Conservation (phyloP, 2,888 invertebrate genomes). For the Cecidostiba fungosa region DNA sequence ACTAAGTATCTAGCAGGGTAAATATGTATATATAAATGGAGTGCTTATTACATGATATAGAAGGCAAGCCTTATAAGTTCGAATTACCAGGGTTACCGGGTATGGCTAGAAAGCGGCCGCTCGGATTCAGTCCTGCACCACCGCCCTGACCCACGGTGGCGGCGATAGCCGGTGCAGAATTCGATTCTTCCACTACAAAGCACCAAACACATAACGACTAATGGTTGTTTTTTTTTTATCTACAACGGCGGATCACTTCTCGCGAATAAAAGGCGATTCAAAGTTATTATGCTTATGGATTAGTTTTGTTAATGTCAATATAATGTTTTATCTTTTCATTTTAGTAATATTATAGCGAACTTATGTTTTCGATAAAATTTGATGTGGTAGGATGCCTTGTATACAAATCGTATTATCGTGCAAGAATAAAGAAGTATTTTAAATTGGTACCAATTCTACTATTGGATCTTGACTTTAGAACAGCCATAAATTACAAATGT, state of each 20-base stretch:
- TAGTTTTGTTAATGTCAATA: conserved; percentile 26
- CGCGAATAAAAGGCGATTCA: conserved; percentile 7
- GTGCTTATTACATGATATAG: conserved; percentile 54
- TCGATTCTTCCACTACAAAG: conserved; percentile 79
- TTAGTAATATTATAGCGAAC: background rate
- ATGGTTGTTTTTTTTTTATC: conserved; percentile 68
- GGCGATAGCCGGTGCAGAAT: conserved; percentile 78
- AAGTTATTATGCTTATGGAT: conserved; percentile 15
- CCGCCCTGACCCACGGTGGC: conserved; percentile 67
- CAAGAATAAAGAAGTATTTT: conserved; percentile 17
- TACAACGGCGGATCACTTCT: conserved; percentile 63
- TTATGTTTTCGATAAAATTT: background rate
- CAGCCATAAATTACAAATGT: background rate
- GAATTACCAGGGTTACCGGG: conserved; percentile 79
- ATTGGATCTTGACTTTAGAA: conserved; percentile 31
- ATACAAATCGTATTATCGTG: conserved; percentile 25
- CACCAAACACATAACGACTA: conserved; percentile 68
- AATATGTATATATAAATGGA: conserved; percentile 38
- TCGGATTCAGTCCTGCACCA: conserved; percentile 73
- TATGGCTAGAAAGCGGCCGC: conserved; percentile 86
- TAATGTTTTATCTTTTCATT: conserved; percentile 13
- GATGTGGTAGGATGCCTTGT: conserved; percentile 4
- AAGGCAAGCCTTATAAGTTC: conserved; percentile 60
- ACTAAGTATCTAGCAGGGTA: conserved; percentile 50
- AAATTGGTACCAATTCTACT: conserved; percentile 30